These are phyloP conservation scores for Diacarnus erythraeanus DNA, from an alignment of 37 sponge, comb jelly and placozoan genomes.

Conservation along the genomic window DNA sequence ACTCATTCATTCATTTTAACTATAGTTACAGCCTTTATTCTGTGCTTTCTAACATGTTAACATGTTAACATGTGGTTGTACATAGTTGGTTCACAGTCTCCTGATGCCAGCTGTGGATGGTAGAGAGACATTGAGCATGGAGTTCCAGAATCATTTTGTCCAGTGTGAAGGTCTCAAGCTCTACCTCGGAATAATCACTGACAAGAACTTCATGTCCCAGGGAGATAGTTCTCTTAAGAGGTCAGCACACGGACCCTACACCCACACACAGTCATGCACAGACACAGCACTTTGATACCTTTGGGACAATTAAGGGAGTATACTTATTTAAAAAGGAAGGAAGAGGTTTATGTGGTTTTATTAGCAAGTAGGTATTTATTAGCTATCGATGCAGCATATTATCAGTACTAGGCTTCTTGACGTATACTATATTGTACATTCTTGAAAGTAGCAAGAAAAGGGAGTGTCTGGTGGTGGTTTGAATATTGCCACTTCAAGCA, in stretches of 20 bases:
- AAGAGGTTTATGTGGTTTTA: no score
- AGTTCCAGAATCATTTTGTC: conserved; percentile 77
- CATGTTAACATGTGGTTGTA: conserved; percentile 6
- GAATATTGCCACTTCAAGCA: no score
- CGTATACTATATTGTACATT: no score
- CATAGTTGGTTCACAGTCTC: conserved; percentile 60
- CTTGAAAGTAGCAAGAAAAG: no score
- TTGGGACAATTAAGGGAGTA: neutral
- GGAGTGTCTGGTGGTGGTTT: no score
- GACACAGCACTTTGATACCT: neutral
- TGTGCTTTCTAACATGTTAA: neutral
- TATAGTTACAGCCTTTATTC: no score
- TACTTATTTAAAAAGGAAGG: neutral
- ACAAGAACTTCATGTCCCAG: conserved; percentile 43
- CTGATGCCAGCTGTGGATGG: conserved; percentile 77
- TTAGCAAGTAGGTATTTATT: no score
- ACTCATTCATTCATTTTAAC: neutral
- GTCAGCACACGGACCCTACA: no score
- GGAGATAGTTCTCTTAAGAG: conserved; percentile 40
- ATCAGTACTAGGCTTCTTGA: no score
- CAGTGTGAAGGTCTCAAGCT: conserved; percentile 63
- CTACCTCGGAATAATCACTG: conserved; percentile 37
- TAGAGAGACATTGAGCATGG: conserved; percentile 37
- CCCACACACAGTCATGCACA: no score
- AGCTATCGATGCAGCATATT: no score